Conservation (phyloP, 1,140 invertebrate genomes). For the Plutomurus gul region DNA sequence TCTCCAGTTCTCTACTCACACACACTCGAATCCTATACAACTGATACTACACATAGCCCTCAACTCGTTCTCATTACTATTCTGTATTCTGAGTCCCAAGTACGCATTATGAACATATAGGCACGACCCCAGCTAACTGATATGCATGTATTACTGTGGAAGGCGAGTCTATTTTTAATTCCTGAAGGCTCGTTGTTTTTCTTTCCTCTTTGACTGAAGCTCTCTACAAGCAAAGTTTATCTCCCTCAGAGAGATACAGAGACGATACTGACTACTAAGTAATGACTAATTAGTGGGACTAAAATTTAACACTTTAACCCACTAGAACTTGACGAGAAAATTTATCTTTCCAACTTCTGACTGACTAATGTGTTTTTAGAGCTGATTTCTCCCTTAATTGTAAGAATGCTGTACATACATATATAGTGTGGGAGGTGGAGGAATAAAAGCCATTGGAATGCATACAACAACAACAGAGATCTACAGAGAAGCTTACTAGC, state of each 20-base stretch:
- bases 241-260: not conserved
- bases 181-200: conserved; percentile 2
- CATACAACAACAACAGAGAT: not conserved
- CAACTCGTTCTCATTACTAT: no score
- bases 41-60: no score
- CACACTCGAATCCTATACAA: no score
- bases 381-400: conserved; percentile 23
- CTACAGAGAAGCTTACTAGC: not conserved
- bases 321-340: not conserved
- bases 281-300: conserved; percentile 21
- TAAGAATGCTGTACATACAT: not conserved
- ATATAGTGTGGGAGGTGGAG: not conserved
- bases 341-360: not conserved
- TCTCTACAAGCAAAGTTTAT: not conserved
- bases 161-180: not conserved
- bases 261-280: not conserved
- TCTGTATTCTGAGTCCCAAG: no score
- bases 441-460: conserved; percentile 14
- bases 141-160: not conserved
- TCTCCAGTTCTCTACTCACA: no score
- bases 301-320: conserved; percentile 9
- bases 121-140: no score
- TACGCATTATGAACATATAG: no score
- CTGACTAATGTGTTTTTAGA: conserved; percentile 14
- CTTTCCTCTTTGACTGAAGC: not conserved